A percentile compares a stretch with the other conserved stretches of the same genome.
phyloP scores from a whole-genome alignment of 2,797 vertebrate species.

The Sandelia bainsii region DNA sequence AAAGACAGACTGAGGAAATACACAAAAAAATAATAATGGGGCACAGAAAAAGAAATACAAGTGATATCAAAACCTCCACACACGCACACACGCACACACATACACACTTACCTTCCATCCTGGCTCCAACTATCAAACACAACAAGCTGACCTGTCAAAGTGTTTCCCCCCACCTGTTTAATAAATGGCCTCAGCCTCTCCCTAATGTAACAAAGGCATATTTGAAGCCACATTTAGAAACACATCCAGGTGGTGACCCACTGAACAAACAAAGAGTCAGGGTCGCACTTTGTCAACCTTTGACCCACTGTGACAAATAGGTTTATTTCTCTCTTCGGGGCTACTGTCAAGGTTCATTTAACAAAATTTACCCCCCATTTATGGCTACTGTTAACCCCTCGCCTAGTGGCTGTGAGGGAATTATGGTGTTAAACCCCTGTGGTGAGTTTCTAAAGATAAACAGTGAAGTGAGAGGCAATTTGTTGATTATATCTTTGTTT shows the following conservation, averaged over 20 bases:
- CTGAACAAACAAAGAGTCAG: slow-evolving; percentile 72
- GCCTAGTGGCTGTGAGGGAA: background rate
- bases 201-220: slow-evolving; percentile 58
- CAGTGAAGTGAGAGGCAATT: background rate
- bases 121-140: slow-evolving; percentile 14
- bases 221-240: slow-evolving; percentile 65
- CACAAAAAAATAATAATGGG: slow-evolving; percentile 1
- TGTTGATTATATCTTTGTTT: background rate
- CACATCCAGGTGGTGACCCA: slow-evolving; percentile 74
- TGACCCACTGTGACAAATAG: slow-evolving; percentile 59
- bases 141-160: slow-evolving; percentile 23
- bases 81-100: background rate
- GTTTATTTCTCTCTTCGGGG: slow-evolving; percentile 48
- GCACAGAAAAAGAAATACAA: background rate
- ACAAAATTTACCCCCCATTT: slow-evolving; percentile 52
- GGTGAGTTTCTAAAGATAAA: background rate
- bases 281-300: slow-evolving; percentile 53
- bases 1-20: slow-evolving; percentile 5
- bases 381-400: slow-evolving; percentile 58
- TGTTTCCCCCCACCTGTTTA: slow-evolving; percentile 51
- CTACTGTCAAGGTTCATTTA: slow-evolving; percentile 61
- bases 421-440: slow-evolving; percentile 18
- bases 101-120: background rate
- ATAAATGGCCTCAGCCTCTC: slow-evolving; percentile 44
- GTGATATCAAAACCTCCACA: background rate